Evolutionary conservation across 2,888 invertebrate genomes (phyloP), one percentile per base, ranked within the genome.

Genomic region (Hydrotaea cyrtoneurina): DNA sequence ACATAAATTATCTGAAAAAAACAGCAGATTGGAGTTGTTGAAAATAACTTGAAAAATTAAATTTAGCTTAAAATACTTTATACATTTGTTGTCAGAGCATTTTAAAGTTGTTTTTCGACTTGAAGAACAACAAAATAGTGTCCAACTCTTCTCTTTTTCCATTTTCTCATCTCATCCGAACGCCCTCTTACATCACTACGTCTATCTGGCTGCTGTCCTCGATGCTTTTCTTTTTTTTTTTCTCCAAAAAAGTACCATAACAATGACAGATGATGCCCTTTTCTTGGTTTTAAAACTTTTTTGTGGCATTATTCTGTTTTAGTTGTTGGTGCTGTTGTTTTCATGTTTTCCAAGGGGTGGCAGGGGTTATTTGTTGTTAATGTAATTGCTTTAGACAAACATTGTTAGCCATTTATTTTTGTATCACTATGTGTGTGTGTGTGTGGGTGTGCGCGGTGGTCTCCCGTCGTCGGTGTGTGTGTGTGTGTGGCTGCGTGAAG

Each of bases 361-460:
- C 31, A 2, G 62, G 26, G 62, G 64, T 73, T 66, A 66, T 73
- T 79, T 79, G 64, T 36, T 39, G 73, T 64, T 73, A 79, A 79
- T 79, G 55, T 73, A 66, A 79, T 79, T 73, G 39, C 26, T 73
- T 79, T 55, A 59, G 62, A 19, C 39, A 78, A 53, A 39, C 73
- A 55, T 36, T 39, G 36, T 64, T 64, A 39, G 55, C 55, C 43
- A 55, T 79, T 73, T 66, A 73, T 26, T 26, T 57, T 36, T 3
- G n/a, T 59, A 59, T 59, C 59, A 26, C 26, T 66, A n/a, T 74
- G n/a, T 74, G 23, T 2, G 19, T 69, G 43, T 46, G 66, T 15
- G 11, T 53, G 53, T 13, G 4, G 26, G 13, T 26, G 59, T 59
- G 23, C 4, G 23, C 7, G 13, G 4, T 31, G 57, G 23, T 21